Percentiles rank a stretch among this genome's conserved stretches.
Evolutionary conservation across 2,113 vertebrate species (phyloP).

Genomic region (Chlorocebus sabaeus): DNA sequence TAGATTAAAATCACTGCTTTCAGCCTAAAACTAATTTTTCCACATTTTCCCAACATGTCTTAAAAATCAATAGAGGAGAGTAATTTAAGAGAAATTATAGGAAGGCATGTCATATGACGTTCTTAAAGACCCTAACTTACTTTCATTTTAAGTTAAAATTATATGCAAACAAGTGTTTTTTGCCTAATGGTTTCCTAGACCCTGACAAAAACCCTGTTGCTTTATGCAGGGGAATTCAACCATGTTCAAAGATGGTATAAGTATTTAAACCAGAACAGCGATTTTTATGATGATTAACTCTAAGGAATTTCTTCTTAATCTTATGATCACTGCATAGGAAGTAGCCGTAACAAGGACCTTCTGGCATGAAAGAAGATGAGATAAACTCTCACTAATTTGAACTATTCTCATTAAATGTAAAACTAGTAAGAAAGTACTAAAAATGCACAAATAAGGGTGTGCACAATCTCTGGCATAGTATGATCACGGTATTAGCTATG

Average conservation of each 20-base stretch:
- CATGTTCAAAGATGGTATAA: neutral
- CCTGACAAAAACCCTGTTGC: neutral
- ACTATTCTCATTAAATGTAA: neutral
- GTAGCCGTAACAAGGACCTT: neutral
- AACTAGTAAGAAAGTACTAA: neutral
- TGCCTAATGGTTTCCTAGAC: neutral
- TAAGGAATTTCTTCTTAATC: neutral
- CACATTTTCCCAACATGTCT: neutral
- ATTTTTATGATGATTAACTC: neutral
- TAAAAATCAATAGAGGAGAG: conserved; percentile 1
- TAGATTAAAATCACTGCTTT: conserved; percentile 60
- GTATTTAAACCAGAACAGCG: neutral
- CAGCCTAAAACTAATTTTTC: conserved; percentile 43
- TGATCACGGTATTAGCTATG: neutral
- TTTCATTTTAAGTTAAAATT: conserved; percentile 16
- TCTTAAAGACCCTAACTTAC: neutral
- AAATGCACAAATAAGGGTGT: neutral
- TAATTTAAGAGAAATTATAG: neutral
- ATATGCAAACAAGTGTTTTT: neutral
- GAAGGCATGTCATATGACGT: neutral
- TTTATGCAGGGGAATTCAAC: neutral
- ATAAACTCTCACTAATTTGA: neutral
- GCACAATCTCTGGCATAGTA: neutral
- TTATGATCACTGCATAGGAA: neutral
- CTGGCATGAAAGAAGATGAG: neutral